Conservation (phyloP, 1,140 invertebrate genomes). For the Harpegnathos saltator region DNA sequence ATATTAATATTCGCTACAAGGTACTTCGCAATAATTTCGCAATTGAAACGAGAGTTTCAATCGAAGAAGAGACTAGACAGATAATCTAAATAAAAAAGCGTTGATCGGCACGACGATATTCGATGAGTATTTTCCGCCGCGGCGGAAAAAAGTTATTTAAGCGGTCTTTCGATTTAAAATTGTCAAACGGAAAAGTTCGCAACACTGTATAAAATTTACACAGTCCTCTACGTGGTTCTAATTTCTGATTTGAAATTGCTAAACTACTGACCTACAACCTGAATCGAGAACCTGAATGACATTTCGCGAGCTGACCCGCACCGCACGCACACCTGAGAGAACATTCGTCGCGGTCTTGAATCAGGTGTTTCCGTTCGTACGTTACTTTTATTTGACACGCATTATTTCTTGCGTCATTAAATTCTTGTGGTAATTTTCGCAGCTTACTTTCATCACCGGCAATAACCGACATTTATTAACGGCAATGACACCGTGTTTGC, state of each 20-base stretch:
- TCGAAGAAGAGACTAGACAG: constrained; percentile 15
- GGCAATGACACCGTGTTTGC: too few species aligned
- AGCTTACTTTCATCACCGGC: not conserved
- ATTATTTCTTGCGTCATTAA: too few species aligned
- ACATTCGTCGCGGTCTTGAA: constrained; percentile 15
- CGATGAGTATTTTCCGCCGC: not conserved
- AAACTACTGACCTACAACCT: constrained; percentile 47
- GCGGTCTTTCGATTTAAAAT: constrained; percentile 20
- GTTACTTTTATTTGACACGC: too few species aligned
- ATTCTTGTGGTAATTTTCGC: not conserved
- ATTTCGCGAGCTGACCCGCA: constrained; percentile 17
- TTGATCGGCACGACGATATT: not conserved
- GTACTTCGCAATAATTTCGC: not conserved
- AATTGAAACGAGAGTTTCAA: not conserved
- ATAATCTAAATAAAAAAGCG: constrained; percentile 11
- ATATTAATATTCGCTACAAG: not conserved
- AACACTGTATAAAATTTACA: constrained; percentile 16
- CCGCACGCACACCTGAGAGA: too few species aligned
- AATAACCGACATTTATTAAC: too few species aligned
- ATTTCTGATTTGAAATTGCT: constrained; percentile 45
- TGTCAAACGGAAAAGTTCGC: constrained; percentile 6
- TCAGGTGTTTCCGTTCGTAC: too few species aligned
- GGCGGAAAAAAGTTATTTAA: constrained; percentile 11
- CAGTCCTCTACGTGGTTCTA: constrained; percentile 15
- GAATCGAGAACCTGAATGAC: constrained; percentile 56